Conservation (phyloP, 2,797 vertebrate species). For the Mormyrus proboscirostris region DNA sequence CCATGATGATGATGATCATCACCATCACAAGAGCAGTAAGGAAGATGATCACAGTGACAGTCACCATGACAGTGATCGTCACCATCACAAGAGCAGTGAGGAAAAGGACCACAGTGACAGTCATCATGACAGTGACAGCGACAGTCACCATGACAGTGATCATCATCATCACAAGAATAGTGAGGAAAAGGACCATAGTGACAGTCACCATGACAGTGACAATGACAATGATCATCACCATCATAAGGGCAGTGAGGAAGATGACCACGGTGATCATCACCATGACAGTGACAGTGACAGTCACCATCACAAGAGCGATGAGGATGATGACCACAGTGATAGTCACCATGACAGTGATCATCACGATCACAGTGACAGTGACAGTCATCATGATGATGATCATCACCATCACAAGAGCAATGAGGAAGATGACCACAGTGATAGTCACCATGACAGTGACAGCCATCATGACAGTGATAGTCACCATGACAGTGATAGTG, state of each 20-base stretch:
- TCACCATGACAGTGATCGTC: not conserved
- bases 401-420: not conserved
- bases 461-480: not conserved
- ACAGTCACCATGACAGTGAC: not conserved
- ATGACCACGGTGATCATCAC: not conserved
- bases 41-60: not conserved
- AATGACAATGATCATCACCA: not conserved
- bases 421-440: not conserved
- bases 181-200: not conserved
- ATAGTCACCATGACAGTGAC: not conserved
- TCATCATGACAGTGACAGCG: conserved; percentile 4
- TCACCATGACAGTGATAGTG: not conserved
- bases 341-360: not conserved
- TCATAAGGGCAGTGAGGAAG: not conserved
- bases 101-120: not conserved
- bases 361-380: not conserved
- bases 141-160: not conserved
- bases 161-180: not conserved
- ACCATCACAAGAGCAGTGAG: not conserved
- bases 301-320: not conserved
- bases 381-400: not conserved
- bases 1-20: not conserved
- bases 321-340: not conserved
- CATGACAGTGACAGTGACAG: not conserved
- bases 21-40: not conserved